phyloP scores from a whole-genome alignment of 1,140 invertebrate genomes.

The Heliothis virescens region DNA sequence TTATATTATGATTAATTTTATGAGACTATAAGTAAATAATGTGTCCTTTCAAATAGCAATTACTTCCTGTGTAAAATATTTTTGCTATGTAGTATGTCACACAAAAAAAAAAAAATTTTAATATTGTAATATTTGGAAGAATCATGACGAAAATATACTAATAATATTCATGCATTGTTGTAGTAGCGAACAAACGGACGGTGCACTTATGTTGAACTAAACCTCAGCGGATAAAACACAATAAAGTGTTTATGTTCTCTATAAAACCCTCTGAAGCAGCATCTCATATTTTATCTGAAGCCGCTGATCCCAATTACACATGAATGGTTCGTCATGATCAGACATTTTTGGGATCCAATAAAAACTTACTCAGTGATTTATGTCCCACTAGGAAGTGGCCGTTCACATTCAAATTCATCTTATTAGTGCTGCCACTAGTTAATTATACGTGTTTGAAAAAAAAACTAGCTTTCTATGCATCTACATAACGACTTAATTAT shows the following conservation, averaged over 20 bases:
- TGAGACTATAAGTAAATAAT: constrained; percentile 23
- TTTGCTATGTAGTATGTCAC: constrained; percentile 9
- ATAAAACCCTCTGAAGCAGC: constrained; percentile 78
- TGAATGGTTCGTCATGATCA: constrained; percentile 85
- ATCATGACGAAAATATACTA: not conserved
- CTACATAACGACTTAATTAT: not conserved
- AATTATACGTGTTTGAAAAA: constrained; percentile 57
- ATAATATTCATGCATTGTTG: constrained; percentile 3
- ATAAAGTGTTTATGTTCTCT: constrained; percentile 85
- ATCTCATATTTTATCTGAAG: constrained; percentile 84
- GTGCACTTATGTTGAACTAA: constrained; percentile 55
- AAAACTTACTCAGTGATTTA: constrained; percentile 81
- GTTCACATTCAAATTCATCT: constrained; percentile 74
- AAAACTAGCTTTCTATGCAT: not conserved
- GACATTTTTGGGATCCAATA: constrained; percentile 80
- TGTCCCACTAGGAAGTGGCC: constrained; percentile 69
- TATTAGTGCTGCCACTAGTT: constrained; percentile 76
- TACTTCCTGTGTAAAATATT: constrained; percentile 24
- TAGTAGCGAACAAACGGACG: constrained; percentile 53
- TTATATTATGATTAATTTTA: constrained; percentile 23
- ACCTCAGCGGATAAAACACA: constrained; percentile 76
- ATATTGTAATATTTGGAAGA: not conserved
- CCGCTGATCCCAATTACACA: constrained; percentile 83
- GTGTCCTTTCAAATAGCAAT: constrained; percentile 32
- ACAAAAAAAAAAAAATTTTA: no score